These are phyloP conservation scores for Dasysyrphus albostriatus DNA, from an alignment of 2,888 invertebrate genomes.

Conservation along the genomic window DNA sequence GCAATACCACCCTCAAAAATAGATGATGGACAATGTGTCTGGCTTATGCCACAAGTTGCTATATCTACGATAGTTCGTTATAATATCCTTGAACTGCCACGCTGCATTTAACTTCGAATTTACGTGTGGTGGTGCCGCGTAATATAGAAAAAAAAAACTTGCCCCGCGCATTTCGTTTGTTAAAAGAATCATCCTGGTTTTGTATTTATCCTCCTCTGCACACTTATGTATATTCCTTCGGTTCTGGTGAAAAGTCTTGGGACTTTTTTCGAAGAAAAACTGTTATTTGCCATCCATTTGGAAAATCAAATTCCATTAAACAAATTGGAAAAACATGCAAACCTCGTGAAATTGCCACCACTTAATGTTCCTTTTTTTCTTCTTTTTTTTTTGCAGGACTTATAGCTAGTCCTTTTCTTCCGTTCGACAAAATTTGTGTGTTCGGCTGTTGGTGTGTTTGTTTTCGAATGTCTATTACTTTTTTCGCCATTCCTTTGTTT, in stretches of 20 bases:
- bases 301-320: slow-evolving; percentile 80
- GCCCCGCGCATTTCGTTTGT: slow-evolving; percentile 6
- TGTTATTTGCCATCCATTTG: slow-evolving; percentile 79
- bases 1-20: background rate
- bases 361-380: slow-evolving; percentile 56
- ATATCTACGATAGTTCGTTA: slow-evolving; percentile 25
- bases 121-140: slow-evolving; percentile 3
- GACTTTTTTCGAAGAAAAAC: slow-evolving; percentile 63
- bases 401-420: slow-evolving; percentile 33
- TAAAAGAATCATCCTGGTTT: slow-evolving; percentile 6
- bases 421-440: background rate
- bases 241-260: slow-evolving; percentile 25
- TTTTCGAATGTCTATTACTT: slow-evolving; percentile 37
- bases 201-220: background rate
- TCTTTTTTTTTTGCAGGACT: slow-evolving; percentile 55
- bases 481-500: slow-evolving; percentile 56
- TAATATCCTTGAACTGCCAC: slow-evolving; percentile 53
- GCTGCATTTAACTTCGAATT: slow-evolving; percentile 46
- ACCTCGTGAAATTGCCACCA: slow-evolving; percentile 78
- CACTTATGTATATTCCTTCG: background rate
- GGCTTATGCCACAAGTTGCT: slow-evolving; percentile 66
- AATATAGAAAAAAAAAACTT: slow-evolving; percentile 24
- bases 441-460: slow-evolving; percentile 31
- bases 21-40: slow-evolving; percentile 55
- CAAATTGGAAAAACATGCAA: slow-evolving; percentile 80